Evolutionary conservation across 2,113 vertebrate species (phyloP), one percentile per base, ranked within the genome.

Genomic region (Ahaetulla prasina): DNA sequence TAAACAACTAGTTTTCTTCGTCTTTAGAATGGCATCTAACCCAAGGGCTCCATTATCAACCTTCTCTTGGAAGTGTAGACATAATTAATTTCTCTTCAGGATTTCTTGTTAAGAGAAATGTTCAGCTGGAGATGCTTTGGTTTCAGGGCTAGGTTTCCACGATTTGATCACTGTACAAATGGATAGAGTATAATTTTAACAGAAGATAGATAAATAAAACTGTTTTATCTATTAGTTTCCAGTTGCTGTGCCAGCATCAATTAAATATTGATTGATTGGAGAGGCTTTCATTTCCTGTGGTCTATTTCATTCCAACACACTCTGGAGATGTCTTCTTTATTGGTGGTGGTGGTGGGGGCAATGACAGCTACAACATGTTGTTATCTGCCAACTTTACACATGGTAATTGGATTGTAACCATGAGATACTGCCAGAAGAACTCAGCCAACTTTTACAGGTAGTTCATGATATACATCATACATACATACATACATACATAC

Each of bases 51-150:
- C 22, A 22, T 93, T 95, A 90, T 14, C 39, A 68, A 50, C 11
- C 45, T 94, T 25, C 80, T 23, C 60, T 94, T 93, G 39, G 9
- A 60, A 89, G 6, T 45, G 35, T 93, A 88, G 91, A 47, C 52
- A 87, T 85, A 91, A 94, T 90, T 94, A 74, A 93, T 91, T 92
- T 93, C 49, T 91, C 90, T 93, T 91, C 39, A 85, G 88, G 68
- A 91, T 3, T 30, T 92, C 92, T 87, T 92, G 89, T 93, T 95
- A 91, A 93, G 88, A 95, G 90, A 94, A 94, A 94, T 85, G 63
- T 90, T 94, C 88, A 27, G 11, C 89, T 86, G 18, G 54, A 91
- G 49, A 57, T 35, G 87, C 60, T 92, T 92, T 25, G 1, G n/a
- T 93, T 93, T 95, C 89, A 92, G 88, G 60, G 20, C 20, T 93